phyloP scores from a whole-genome alignment of 1,140 invertebrate species.

The Lethrus apterus region DNA sequence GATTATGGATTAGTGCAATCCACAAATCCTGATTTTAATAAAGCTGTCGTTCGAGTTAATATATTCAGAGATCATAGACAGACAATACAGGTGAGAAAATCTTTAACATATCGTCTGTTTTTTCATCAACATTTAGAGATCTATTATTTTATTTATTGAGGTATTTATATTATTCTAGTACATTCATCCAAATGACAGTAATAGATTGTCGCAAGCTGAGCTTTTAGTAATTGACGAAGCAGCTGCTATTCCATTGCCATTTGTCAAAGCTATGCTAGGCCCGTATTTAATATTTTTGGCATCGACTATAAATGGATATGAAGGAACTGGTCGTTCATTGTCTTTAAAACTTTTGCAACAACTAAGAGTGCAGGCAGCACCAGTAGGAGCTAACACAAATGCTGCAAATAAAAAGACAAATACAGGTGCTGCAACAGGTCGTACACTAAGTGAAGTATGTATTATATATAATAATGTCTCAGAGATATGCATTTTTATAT shows the following conservation, averaged over 20 bases:
- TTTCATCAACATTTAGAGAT: too few relatives aligned
- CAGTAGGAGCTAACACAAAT: slow-evolving; percentile 43
- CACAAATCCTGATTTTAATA: slow-evolving; percentile 94
- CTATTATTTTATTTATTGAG: slow-evolving; percentile 2
- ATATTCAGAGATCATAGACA: slow-evolving; percentile 89
- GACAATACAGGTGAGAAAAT: slow-evolving; percentile 78
- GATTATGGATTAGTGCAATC: slow-evolving; percentile 96
- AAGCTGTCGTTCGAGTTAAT: slow-evolving; percentile 91
- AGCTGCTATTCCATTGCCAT: slow-evolving; percentile 92
- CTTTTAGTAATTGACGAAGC: slow-evolving; percentile 97
- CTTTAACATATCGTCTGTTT: too few relatives aligned
- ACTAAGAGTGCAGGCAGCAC: slow-evolving; percentile 56
- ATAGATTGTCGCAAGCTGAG: slow-evolving; percentile 86
- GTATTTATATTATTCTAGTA: slow-evolving; percentile 53
- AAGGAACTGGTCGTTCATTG: slow-evolving; percentile 94
- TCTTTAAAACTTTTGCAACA: slow-evolving; percentile 94
- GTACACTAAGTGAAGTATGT: slow-evolving; percentile 47
- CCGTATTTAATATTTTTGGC: slow-evolving; percentile 94
- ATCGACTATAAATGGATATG: slow-evolving; percentile 97
- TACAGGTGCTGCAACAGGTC: slow-evolving; percentile 42
- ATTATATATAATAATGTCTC: not conserved
- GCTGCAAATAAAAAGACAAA: slow-evolving; percentile 39
- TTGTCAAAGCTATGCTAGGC: slow-evolving; percentile 85
- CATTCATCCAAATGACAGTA: slow-evolving; percentile 87
- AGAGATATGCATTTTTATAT: not conserved